Conservation (phyloP, 2,113 vertebrate genomes). For the Campylomormyrus tamandua region DNA sequence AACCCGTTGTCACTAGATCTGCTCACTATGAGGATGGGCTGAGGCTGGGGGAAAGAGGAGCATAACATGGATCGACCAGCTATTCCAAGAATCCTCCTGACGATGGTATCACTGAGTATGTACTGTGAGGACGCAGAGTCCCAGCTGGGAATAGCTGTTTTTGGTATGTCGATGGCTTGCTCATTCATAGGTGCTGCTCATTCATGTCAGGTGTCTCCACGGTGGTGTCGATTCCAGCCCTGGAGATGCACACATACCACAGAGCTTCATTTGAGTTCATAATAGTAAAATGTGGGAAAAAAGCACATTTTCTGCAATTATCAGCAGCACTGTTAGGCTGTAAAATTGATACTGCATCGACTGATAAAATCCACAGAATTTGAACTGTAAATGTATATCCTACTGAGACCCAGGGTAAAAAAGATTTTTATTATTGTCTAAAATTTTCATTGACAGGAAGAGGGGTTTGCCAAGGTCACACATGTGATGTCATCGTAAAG, state of each 20-base stretch:
- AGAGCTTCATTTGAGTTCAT: not conserved
- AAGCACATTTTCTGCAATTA: not conserved
- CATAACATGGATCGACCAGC: not conserved
- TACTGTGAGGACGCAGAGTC: not conserved
- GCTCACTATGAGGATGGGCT: not conserved
- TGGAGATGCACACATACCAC: not conserved
- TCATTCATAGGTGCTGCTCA: not conserved
- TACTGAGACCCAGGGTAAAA: not conserved
- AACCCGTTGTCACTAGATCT: not conserved
- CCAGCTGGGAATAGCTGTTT: not conserved
- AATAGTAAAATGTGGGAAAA: not conserved
- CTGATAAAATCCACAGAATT: conserved; percentile 2
- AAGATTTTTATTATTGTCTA: not conserved
- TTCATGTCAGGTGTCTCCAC: not conserved
- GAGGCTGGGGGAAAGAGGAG: not conserved
- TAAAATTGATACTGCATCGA: not conserved
- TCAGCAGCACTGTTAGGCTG: not conserved
- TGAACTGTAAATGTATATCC: not conserved
- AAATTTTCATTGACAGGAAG: not conserved
- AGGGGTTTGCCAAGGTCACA: not conserved
- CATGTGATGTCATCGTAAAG: not conserved
- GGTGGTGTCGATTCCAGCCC: not conserved
- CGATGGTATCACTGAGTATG: not conserved
- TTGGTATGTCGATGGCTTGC: not conserved
- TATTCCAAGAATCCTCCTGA: not conserved